Evolutionary conservation across 2,113 vertebrate species (phyloP), one percentile per base, ranked within the genome.

Genomic region (Damaliscus lunatus): DNA sequence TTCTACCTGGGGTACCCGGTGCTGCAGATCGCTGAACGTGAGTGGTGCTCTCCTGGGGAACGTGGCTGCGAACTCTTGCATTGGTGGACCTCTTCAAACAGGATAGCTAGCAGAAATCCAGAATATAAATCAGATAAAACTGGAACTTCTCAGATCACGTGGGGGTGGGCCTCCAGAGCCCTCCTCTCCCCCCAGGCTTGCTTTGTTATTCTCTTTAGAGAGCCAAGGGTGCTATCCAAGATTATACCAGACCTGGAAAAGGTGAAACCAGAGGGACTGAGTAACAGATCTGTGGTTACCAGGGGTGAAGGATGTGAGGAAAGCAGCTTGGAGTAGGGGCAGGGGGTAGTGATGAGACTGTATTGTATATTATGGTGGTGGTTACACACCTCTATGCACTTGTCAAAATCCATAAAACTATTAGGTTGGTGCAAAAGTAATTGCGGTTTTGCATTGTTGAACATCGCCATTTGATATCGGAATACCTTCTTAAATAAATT

Each of bases 1-100:
- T 99, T 99, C 98, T 99, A 99, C 96, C 98, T 99, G 98, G 99
- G 99, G 46, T 99, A 99, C 96, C 99, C 99, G 1, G 99, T 99
- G n/a, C 99, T 99, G 92, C 99, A 99, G 98, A 99, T 99, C 0
- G 99, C 99, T 12, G 99, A 99, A 96, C 99, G 99, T 99, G 98
- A 99, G 99, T 99, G 92, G 36, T 16, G 57, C 29, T 19, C 92
- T 3, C 21, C 46, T 2, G 74, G 43, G 93, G 78, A n/a, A n/a
- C 3, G 1, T 2, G 81, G 3, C 64, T 36, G 15, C 0, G 7
- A 10, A 15, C 3, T 0, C 10, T 67, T 27, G 46, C 13, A 46
- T 27, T 1, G 59, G 48, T 13, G 40, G 29, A 40, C 11, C 27
- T 60, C 53, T 84, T 36, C 48, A 53, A 29, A 29, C 17, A 86